Base-by-base conservation (phyloP, 2,113 vertebrate species). In the Calypte anna region DNA sequence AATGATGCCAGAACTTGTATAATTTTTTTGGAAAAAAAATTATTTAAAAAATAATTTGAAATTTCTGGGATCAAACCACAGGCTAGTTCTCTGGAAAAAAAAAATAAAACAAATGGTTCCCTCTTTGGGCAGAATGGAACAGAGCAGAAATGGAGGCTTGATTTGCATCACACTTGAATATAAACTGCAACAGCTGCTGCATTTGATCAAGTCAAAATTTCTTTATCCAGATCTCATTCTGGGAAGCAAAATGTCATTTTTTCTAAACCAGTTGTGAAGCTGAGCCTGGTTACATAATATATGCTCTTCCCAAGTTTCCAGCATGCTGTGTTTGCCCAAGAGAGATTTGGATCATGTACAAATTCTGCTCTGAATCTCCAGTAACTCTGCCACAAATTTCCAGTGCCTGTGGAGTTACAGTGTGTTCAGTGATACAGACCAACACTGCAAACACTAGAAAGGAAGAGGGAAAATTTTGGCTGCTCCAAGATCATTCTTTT, bases 101-200 rank as follows among this genome's bases (percentile, higher is more conserved):
- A 1, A 24, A 23, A 64, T 14, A 27, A 63, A 40, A 27, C 61
- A 68, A 76, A 73, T 19, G 3, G 14, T 95, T 88, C 58, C 46
- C 58, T 76, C 27, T 40, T 91, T 66, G 62, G 54, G 25, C 36
- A 59, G 36, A 64, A 83, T 0, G 4, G 70, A 92, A 85, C 67
- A 73, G 43, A 90, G 53, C 67, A 93, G 69, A 64, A 86, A 79
- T 16, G 43, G 79, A 51, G 36, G 8, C 55, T 94, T 79, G 70
- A 88, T 82, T 92, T 96, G 82, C 94, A 97, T 76, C 81, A 92
- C 59, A 73, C 75, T 96, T 89, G 78, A 94, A 91, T 74, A 69
- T 67, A 87, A 93, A 92, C 87, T 82, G 72, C 87, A 95, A 69
- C 93, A 95, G 87, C 78, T 94, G 82, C 61, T 94, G 67, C 62